Percentiles rank a stretch among this genome's conserved stretches.
Evolutionary conservation across 2,797 vertebrate genomes (phyloP).

Genomic region (Hoplostethus atlanticus): DNA sequence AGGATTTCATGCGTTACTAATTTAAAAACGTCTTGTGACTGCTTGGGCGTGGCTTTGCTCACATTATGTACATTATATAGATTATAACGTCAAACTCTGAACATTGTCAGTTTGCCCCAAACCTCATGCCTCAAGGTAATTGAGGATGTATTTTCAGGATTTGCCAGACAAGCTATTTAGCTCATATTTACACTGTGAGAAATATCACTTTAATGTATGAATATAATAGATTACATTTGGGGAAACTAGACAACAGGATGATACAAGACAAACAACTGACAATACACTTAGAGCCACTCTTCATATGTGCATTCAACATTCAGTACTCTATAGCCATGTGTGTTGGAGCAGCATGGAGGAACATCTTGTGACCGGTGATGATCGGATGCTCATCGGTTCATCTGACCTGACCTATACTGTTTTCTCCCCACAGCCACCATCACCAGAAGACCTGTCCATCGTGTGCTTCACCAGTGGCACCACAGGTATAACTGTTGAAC

Average conservation of each 20-base stretch:
- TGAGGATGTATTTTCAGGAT: too few relatives aligned
- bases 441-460: conserved; percentile 85
- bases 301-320: not conserved
- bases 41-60: too few relatives aligned
- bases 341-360: not conserved
- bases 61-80: too few relatives aligned
- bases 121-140: not conserved
- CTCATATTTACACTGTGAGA: too few relatives aligned
- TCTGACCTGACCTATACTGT: not conserved
- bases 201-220: too few relatives aligned
- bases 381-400: not conserved
- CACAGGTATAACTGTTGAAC: conserved; percentile 76
- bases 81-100: not conserved
- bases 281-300: not conserved
- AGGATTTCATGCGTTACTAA: too few relatives aligned
- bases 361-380: too few relatives aligned
- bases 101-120: not conserved
- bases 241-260: too few relatives aligned
- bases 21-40: too few relatives aligned
- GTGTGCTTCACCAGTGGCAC: conserved; percentile 89
- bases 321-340: too few relatives aligned
- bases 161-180: too few relatives aligned
- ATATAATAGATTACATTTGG: too few relatives aligned
- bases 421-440: conserved; percentile 76
- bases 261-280: not conserved